Conservation (phyloP, 2,113 vertebrate genomes). For the Diphyllodes magnificus region DNA sequence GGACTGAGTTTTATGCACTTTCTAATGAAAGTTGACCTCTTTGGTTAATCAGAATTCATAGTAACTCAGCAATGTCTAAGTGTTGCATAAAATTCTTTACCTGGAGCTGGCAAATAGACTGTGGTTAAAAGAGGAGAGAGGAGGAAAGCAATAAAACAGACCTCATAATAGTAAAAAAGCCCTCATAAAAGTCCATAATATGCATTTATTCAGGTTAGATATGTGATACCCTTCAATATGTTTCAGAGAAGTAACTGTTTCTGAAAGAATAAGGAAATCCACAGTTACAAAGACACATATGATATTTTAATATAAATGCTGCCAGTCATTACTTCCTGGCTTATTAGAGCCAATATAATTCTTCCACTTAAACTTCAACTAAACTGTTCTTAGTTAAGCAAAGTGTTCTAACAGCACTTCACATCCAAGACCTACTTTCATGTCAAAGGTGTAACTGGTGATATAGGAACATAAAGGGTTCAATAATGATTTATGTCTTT, state of each 20-base stretch:
- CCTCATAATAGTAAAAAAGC: constrained; percentile 13
- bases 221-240: background rate
- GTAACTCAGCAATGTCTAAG: background rate
- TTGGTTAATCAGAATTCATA: constrained; percentile 49
- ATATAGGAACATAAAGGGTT: background rate
- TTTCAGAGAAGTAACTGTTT: background rate
- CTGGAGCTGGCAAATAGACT: background rate
- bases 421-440: background rate
- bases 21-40: constrained; percentile 41
- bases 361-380: background rate
- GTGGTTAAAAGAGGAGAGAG: background rate
- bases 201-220: background rate
- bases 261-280: background rate
- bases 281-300: background rate
- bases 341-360: background rate
- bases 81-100: background rate
- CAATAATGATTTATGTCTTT: background rate
- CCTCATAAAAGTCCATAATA: constrained; percentile 6
- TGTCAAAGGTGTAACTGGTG: background rate
- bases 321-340: background rate
- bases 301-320: background rate
- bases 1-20: constrained; percentile 41
- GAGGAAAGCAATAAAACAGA: background rate
- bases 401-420: background rate
- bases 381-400: background rate